phyloP scores from a whole-genome alignment of 2,888 invertebrate species.

The Erebia ligea region DNA sequence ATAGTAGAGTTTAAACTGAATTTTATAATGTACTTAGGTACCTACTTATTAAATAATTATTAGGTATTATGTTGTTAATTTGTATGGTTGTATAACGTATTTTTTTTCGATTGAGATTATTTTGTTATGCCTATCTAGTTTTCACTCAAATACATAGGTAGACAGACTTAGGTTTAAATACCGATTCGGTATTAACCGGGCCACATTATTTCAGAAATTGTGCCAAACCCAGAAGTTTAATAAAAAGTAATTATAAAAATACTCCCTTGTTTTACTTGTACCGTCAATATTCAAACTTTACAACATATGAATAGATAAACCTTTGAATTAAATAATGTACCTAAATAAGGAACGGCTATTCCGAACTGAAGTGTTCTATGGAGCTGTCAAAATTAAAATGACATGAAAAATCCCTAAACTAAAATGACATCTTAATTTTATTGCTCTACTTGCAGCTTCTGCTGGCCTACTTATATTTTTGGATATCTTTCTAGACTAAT shows the following conservation, averaged over 20 bases:
- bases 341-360: too few species aligned
- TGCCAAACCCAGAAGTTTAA: slow-evolving; percentile 83
- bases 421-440: too few species aligned
- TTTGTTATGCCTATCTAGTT: slow-evolving; percentile 45
- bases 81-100: slow-evolving; percentile 44
- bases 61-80: slow-evolving; percentile 46
- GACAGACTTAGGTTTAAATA: slow-evolving; percentile 77
- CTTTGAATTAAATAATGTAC: too few species aligned
- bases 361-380: too few species aligned
- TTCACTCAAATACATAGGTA: slow-evolving; percentile 57
- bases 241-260: slow-evolving; percentile 75
- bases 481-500: too few species aligned
- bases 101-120: slow-evolving; percentile 49
- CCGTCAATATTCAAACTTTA: too few species aligned
- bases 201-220: slow-evolving; percentile 81
- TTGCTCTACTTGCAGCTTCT: too few species aligned
- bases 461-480: too few species aligned
- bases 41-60: slow-evolving; percentile 50
- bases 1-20: slow-evolving; percentile 38
- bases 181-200: slow-evolving; percentile 75
- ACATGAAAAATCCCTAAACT: too few species aligned
- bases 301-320: too few species aligned
- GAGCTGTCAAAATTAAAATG: too few species aligned
- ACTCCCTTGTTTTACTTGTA: slow-evolving; percentile 56
- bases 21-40: slow-evolving; percentile 46